Base-by-base conservation (phyloP, 2,797 vertebrate genomes). In the Gambusia yucatana region DNA sequence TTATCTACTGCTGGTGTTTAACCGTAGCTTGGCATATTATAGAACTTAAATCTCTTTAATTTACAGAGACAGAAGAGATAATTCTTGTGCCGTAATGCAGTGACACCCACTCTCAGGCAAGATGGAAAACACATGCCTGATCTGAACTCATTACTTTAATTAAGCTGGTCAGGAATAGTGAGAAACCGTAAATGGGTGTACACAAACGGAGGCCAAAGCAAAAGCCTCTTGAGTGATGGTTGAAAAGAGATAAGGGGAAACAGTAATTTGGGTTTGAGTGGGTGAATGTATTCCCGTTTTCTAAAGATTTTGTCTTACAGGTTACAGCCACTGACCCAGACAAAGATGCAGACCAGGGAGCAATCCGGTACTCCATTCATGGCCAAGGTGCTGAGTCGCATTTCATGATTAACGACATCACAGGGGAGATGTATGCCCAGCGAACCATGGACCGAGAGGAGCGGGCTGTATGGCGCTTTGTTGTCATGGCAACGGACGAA, bases 241-340 rank as follows among this genome's bases (percentile, higher is more conserved):
- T 87, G 77, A 80, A 63, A 77, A 41, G 76, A 87, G 85, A 92
- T 87, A 75, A 89, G 80, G 77, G 69, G 79, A 78, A 82, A 77
- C 36, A 17, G 25, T 84, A 81, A 90, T 89, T 88, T 86, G 71
- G 17, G 52, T 79, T 83, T 89, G 79, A 82, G 72, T 78, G 73
- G 20, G 71, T 86, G 77, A 87, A 84, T 83, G 63, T 86, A 87
- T 77, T 48, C 83, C 77, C 16, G 11, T 88, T 91, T 89, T 63
- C 67, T 83, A 30, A 79, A 78, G 78, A 55, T 71, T 72, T 47
- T 73, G 61, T 78, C 75, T 81, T 86, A 61, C 89, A 98, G 97
- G 97, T 98, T 90, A 96, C 96, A 55, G 97, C 97, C 6, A 96
- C 92, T 14, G 97, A 98, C 95, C 97, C 97, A 52, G 97, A 98